Evolutionary conservation across 2,113 vertebrate genomes (phyloP).

Genomic region (Ramphastos sulfuratus): DNA sequence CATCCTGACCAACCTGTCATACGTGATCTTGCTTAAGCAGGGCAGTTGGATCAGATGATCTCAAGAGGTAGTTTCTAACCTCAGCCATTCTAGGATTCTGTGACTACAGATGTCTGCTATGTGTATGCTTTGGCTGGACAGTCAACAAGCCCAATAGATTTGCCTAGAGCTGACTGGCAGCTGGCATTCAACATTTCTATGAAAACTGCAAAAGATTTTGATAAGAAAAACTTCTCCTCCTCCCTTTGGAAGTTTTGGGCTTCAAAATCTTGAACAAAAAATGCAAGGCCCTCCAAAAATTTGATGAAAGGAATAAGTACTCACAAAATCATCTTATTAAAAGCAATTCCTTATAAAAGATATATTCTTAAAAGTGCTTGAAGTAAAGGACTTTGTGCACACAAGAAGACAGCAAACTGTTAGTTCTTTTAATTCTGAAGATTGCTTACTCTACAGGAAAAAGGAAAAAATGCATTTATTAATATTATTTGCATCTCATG

Average conservation of each 20-base stretch:
- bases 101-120: neutral
- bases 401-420: neutral
- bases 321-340: neutral
- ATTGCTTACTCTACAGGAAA: neutral
- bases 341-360: neutral
- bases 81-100: neutral
- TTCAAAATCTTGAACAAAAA: neutral
- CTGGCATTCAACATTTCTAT: neutral
- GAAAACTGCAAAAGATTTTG: neutral
- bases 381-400: neutral
- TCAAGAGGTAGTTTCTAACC: neutral
- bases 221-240: fast-evolving
- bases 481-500: neutral
- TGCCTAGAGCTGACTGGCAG: neutral
- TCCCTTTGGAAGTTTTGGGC: neutral
- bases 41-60: neutral
- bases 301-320: neutral
- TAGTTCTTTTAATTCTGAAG: neutral
- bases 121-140: neutral
- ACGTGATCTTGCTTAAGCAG: neutral
- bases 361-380: neutral
- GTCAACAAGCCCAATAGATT: neutral
- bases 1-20: neutral
- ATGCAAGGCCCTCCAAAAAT: neutral
- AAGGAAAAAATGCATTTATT: neutral